Conservation (phyloP, 2,797 vertebrate species). For the Enoplosus armatus region DNA sequence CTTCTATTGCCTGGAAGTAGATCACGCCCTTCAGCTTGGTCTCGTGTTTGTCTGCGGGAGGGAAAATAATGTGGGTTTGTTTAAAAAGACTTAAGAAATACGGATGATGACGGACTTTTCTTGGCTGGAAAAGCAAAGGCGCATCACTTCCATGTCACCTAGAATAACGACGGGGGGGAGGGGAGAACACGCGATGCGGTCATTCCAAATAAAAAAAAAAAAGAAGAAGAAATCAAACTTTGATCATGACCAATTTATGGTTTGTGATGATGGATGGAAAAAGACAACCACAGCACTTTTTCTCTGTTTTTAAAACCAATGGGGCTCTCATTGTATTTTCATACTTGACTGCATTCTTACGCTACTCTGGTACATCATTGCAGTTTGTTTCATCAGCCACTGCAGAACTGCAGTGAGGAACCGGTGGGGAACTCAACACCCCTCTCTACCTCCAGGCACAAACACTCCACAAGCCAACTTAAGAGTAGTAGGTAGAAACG, state of each 20-base stretch:
- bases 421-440: conserved; percentile 76
- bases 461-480: conserved; percentile 81
- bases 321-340: conserved; percentile 77
- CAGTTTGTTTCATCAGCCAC: conserved; percentile 82
- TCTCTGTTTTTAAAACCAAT: conserved; percentile 57
- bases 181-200: background rate
- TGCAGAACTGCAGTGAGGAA: conserved; percentile 82
- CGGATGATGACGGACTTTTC: background rate
- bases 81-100: conserved; percentile 19
- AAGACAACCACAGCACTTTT: conserved; percentile 81
- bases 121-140: conserved; percentile 4
- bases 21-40: conserved; percentile 97
- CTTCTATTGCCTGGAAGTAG: conserved; percentile 98
- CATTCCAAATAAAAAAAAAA: conserved; percentile 8
- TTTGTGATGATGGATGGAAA: conserved; percentile 74
- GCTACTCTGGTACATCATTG: conserved; percentile 76
- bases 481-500: conserved; percentile 80
- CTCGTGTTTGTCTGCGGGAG: conserved; percentile 91
- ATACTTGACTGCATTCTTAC: conserved; percentile 80
- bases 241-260: conserved; percentile 67
- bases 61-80: background rate
- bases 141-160: conserved; percentile 26
- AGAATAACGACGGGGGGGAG: background rate
- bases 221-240: conserved; percentile 43
- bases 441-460: conserved; percentile 80